Percentiles rank a stretch among this genome's conserved stretches.
phyloP scores from a whole-genome alignment of 1,140 invertebrate genomes.

The Dendroctonus ponderosae region DNA sequence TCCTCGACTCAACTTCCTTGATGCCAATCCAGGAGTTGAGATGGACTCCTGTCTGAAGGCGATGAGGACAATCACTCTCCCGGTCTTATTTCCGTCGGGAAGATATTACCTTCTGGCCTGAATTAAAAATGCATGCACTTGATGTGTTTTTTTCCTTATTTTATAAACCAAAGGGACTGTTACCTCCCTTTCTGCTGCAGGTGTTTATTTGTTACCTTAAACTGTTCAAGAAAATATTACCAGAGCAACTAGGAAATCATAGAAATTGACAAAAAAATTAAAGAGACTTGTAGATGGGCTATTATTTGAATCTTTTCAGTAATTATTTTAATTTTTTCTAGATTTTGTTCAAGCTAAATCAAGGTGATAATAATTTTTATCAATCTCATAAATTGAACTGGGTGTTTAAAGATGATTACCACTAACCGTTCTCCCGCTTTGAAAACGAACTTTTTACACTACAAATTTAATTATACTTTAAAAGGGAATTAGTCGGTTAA shows the following conservation, averaged over 20 bases:
- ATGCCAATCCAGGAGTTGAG: constrained; percentile 43
- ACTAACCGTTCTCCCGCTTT: not conserved
- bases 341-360: too few species aligned
- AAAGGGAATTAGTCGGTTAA: constrained; percentile 47
- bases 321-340: too few species aligned
- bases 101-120: constrained; percentile 45
- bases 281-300: too few species aligned
- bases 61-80: constrained; percentile 52
- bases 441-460: constrained; percentile 9
- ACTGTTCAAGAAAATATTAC: too few species aligned
- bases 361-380: too few species aligned
- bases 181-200: too few species aligned
- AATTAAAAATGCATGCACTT: constrained; percentile 37
- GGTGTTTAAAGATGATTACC: not conserved
- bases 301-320: too few species aligned
- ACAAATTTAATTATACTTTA: constrained; percentile 46
- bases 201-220: too few species aligned
- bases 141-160: constrained; percentile 1
- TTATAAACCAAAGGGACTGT: too few species aligned
- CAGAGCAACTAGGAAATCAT: too few species aligned
- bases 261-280: too few species aligned
- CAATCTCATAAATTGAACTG: too few species aligned
- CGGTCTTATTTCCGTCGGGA: constrained; percentile 47
- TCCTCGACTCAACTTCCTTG: constrained; percentile 2
- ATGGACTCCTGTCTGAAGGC: constrained; percentile 50